phyloP scores from a whole-genome alignment of 2,113 vertebrate genomes.

The Elaphurus davidianus region DNA sequence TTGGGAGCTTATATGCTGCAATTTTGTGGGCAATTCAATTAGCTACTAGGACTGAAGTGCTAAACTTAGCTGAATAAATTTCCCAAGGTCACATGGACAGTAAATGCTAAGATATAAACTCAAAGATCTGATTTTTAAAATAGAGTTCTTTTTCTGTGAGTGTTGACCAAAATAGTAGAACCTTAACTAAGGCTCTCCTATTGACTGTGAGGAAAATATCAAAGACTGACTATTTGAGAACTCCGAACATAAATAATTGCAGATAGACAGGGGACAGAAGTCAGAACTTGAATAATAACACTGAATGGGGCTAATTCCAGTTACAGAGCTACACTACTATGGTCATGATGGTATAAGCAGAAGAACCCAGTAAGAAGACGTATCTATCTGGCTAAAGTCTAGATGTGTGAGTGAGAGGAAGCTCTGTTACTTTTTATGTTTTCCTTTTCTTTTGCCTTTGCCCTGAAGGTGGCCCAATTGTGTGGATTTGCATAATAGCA shows the following conservation, averaged over 20 bases:
- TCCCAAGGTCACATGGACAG: background rate
- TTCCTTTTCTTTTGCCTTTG: background rate
- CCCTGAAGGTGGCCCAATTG: background rate
- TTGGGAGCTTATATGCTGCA: background rate
- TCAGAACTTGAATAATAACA: background rate
- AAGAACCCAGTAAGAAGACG: background rate
- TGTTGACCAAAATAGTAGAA: background rate
- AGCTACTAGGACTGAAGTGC: background rate
- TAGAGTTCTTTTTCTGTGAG: background rate
- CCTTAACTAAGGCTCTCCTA: background rate
- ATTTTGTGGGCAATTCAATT: background rate
- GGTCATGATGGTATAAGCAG: background rate
- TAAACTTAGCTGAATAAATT: background rate
- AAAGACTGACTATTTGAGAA: background rate
- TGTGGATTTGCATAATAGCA: background rate
- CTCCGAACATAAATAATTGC: background rate
- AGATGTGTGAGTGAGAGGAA: background rate
- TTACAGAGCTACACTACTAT: background rate
- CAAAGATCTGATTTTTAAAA: background rate
- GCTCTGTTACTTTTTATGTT: background rate
- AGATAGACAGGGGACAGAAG: background rate
- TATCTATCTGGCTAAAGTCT: background rate
- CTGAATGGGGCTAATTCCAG: background rate
- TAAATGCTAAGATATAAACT: background rate
- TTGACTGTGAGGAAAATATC: background rate